Evolutionary conservation across 1,140 invertebrate genomes (phyloP).

Genomic region (Popillia japonica): DNA sequence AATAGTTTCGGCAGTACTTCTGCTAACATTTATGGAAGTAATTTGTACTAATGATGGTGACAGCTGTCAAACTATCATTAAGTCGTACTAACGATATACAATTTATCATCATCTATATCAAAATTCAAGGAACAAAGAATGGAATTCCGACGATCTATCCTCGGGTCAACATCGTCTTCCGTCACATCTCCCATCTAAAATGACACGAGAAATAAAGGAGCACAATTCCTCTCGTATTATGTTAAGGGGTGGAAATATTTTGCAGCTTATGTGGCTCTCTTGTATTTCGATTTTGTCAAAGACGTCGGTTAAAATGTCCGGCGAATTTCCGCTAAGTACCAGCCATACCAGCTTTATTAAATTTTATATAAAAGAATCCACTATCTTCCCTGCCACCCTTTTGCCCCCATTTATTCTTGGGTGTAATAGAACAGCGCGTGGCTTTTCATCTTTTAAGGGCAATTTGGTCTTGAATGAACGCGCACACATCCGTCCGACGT

Average conservation of each 20-base stretch:
- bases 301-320: not conserved
- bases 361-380: slow-evolving; percentile 6
- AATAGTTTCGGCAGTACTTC: too few relatives aligned
- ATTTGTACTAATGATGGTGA: too few relatives aligned
- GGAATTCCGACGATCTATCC: too few relatives aligned
- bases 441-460: not conserved
- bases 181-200: too few relatives aligned
- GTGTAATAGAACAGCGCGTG: not conserved
- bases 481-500: not conserved
- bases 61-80: too few relatives aligned
- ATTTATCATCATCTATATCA: too few relatives aligned
- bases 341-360: not conserved
- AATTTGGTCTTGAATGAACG: not conserved
- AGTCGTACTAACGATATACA: too few relatives aligned
- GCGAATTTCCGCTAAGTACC: too few relatives aligned
- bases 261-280: not conserved
- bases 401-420: not conserved
- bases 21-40: too few relatives aligned
- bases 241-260: slow-evolving; percentile 12
- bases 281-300: not conserved
- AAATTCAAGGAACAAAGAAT: too few relatives aligned
- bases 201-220: too few relatives aligned
- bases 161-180: too few relatives aligned
- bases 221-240: not conserved
- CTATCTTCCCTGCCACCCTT: not conserved